Evolutionary conservation across 2,888 invertebrate species (phyloP).

Genomic region (Drosophila paramelanica): DNA sequence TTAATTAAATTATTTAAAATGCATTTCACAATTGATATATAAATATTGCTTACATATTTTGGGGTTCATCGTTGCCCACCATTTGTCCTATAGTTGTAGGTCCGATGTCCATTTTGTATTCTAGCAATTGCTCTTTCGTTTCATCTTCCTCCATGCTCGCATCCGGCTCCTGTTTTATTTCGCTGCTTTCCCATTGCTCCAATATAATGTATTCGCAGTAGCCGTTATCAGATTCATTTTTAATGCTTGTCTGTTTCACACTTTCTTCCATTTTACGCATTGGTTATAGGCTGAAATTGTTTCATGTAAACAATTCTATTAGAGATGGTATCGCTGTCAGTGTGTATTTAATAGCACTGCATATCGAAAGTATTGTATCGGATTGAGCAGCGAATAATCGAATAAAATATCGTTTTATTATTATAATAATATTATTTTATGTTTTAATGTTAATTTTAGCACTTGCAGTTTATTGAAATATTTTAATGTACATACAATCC

Average conservation of each 20-base stretch:
- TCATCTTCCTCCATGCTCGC: not conserved
- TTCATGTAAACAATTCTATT: not conserved
- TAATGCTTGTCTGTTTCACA: not conserved
- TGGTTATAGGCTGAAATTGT: not conserved
- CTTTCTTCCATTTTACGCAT: not conserved
- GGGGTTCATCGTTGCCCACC: not conserved
- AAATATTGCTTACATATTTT: not conserved
- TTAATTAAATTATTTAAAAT: not conserved
- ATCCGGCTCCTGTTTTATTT: not conserved
- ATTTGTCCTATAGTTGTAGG: not conserved
- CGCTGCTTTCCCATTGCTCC: not conserved
- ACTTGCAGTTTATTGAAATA: too few species aligned
- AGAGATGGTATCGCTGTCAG: not conserved
- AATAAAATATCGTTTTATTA: not conserved
- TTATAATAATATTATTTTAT: not conserved
- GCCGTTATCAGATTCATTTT: too few species aligned
- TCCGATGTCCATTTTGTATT: slow-evolving; percentile 1
- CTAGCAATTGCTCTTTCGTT: not conserved
- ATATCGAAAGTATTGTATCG: not conserved
- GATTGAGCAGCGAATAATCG: not conserved
- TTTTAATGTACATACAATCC: too few species aligned
- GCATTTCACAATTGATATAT: not conserved
- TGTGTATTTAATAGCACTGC: too few species aligned
- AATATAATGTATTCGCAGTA: not conserved
- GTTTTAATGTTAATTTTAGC: not conserved